A percentile compares a stretch with the other conserved stretches of the same genome.
These are phyloP conservation scores for Strix uralensis DNA, from an alignment of 2,113 vertebrate genomes.

Conservation along the genomic window DNA sequence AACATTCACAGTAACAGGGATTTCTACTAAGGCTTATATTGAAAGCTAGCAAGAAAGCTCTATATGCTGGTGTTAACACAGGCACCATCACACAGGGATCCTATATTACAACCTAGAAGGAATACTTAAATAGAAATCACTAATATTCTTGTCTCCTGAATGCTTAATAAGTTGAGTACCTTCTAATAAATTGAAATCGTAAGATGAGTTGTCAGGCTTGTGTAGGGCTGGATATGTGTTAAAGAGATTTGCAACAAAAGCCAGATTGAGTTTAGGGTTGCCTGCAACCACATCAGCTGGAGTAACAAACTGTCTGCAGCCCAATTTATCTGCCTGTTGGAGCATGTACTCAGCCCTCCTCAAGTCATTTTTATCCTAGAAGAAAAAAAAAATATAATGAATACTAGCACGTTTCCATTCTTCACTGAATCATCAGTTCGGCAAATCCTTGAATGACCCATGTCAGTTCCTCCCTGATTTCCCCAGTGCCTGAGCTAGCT, in stretches of 20 bases:
- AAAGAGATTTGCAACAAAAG: slow-evolving; percentile 96
- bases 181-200: slow-evolving; percentile 83
- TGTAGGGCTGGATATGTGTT: slow-evolving; percentile 86
- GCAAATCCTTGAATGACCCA: neutral
- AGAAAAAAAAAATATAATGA: slow-evolving; percentile 2
- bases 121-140: neutral
- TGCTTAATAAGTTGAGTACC: slow-evolving; percentile 70
- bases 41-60: neutral
- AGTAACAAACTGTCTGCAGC: slow-evolving; percentile 95
- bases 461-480: neutral
- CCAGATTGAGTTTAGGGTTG: slow-evolving; percentile 95
- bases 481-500: neutral
- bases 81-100: neutral
- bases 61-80: neutral
- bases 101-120: neutral
- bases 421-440: neutral
- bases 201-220: slow-evolving; percentile 70
- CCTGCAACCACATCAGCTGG: slow-evolving; percentile 90
- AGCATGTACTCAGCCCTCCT: slow-evolving; percentile 91
- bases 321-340: slow-evolving; percentile 88
- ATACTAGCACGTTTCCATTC: neutral
- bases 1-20: neutral
- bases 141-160: neutral
- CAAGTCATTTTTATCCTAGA: slow-evolving; percentile 84
- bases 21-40: neutral